Evolutionary conservation across 2,113 vertebrate species (phyloP).

Genomic region (Siphamia tubifer): DNA sequence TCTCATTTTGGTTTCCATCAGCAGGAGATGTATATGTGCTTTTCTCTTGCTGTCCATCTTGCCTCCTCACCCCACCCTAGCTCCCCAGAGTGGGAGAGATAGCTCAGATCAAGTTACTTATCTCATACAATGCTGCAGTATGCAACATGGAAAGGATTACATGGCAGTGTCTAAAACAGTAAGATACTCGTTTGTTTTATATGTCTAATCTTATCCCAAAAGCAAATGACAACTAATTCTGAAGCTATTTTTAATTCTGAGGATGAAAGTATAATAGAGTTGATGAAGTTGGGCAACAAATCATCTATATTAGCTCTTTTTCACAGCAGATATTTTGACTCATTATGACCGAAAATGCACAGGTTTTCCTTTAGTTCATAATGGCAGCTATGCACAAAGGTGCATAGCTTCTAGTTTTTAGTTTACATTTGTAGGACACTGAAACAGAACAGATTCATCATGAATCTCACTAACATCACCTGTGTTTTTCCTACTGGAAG

Average conservation of each 20-base stretch:
- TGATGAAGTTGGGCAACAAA: neutral
- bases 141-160: neutral
- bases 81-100: slow-evolving; percentile 34
- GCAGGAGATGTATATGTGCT: slow-evolving; percentile 7
- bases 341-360: too few relatives aligned
- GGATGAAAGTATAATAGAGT: neutral
- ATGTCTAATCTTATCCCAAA: neutral
- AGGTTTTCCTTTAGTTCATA: too few relatives aligned
- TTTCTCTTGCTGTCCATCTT: slow-evolving; percentile 2
- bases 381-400: too few relatives aligned
- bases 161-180: neutral
- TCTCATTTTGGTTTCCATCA: slow-evolving; percentile 17
- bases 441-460: too few relatives aligned
- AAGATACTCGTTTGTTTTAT: neutral
- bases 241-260: neutral
- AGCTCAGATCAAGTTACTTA: slow-evolving; percentile 65
- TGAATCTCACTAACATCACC: too few relatives aligned
- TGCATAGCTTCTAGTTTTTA: too few relatives aligned
- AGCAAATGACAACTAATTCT: neutral
- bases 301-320: neutral
- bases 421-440: too few relatives aligned
- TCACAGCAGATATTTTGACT: too few relatives aligned
- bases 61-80: neutral
- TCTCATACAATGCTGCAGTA: slow-evolving; percentile 41
- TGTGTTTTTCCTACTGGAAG: too few relatives aligned